These are phyloP conservation scores for Solea solea DNA, from an alignment of 2,113 vertebrate genomes.

Conservation along the genomic window DNA sequence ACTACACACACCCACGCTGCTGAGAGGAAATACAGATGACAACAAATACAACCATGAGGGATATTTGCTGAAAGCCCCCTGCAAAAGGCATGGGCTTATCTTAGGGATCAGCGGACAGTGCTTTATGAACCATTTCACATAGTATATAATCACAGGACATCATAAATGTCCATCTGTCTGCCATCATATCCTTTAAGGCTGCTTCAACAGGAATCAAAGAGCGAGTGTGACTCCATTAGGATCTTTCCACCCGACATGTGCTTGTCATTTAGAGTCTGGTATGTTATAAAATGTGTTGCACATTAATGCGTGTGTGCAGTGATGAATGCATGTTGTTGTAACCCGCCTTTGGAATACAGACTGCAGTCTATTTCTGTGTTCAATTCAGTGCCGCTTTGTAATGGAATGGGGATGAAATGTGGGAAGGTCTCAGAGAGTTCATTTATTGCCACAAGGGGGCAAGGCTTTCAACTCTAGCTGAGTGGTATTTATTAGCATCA, in stretches of 20 bases:
- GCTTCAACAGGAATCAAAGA: slow-evolving; percentile 54
- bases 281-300: slow-evolving; percentile 73
- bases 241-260: slow-evolving; percentile 65
- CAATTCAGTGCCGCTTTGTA: slow-evolving; percentile 44
- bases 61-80: slow-evolving; percentile 12
- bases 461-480: slow-evolving; percentile 4
- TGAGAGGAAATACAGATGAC: slow-evolving; percentile 18
- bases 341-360: slow-evolving; percentile 66
- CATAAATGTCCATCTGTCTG: slow-evolving; percentile 36
- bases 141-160: slow-evolving; percentile 9
- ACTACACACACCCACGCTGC: slow-evolving; percentile 26
- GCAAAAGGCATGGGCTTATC: slow-evolving; percentile 8
- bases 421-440: slow-evolving; percentile 57
- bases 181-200: slow-evolving; percentile 12
- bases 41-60: not conserved
- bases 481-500: slow-evolving; percentile 16
- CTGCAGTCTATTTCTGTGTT: slow-evolving; percentile 62
- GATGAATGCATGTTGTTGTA: slow-evolving; percentile 76
- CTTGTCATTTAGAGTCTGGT: slow-evolving; percentile 70
- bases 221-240: slow-evolving; percentile 45
- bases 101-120: not conserved
- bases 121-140: slow-evolving; percentile 4
- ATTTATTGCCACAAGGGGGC: slow-evolving; percentile 30
- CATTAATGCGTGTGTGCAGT: slow-evolving; percentile 65
- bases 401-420: slow-evolving; percentile 40